phyloP scores from a whole-genome alignment of 92 coral and sea anemone genomes.

The Ricordea florida region DNA sequence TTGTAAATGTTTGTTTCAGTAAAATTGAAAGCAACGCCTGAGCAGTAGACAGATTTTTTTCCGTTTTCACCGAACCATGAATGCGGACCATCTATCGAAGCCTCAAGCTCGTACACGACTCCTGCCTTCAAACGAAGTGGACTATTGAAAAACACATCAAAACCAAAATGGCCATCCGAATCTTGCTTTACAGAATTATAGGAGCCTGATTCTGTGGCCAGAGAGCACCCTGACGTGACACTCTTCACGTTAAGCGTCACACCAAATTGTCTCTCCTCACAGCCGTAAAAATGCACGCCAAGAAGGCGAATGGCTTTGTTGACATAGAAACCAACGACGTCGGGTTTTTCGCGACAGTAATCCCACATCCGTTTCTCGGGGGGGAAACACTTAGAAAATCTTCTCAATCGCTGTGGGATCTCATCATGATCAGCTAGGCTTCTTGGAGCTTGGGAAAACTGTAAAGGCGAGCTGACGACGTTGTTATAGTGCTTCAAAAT shows the following conservation, averaged over 20 bases:
- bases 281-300: neutral
- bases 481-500: neutral
- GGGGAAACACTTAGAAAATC: neutral
- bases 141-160: neutral
- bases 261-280: neutral
- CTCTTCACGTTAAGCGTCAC: neutral
- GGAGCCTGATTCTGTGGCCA: neutral
- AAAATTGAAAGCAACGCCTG: neutral
- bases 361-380: no score
- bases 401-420: neutral
- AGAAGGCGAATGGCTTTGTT: neutral
- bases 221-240: neutral
- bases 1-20: neutral
- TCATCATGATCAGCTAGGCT: no score
- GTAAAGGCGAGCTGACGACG: neutral
- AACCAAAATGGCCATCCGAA: neutral
- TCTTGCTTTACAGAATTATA: neutral
- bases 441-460: neutral
- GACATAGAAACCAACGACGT: neutral
- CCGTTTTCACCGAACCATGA: neutral
- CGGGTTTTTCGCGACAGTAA: no score
- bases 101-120: neutral
- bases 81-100: neutral
- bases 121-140: neutral
- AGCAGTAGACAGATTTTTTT: neutral